A percentile compares a stretch with the other conserved stretches of the same genome.
phyloP scores from a whole-genome alignment of 92 coral and sea anemone genomes.

The Scolanthus callimorphus region DNA sequence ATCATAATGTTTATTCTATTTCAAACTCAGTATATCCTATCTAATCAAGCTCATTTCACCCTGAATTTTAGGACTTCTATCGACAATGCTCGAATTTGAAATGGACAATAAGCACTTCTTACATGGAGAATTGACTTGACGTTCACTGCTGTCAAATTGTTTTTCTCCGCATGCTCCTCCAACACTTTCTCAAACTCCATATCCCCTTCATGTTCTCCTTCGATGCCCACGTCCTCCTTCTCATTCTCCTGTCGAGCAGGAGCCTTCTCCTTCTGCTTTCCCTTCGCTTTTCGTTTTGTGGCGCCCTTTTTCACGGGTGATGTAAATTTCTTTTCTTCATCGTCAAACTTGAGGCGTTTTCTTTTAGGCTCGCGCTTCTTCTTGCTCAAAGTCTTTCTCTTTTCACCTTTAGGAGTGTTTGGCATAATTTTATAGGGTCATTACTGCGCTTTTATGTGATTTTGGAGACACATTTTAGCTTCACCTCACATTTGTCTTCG shows the following conservation, averaged over 20 bases:
- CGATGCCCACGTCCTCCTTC: constrained; percentile 4
- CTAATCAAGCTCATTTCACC: too few species aligned
- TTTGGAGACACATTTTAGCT: background rate
- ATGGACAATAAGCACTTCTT: too few species aligned
- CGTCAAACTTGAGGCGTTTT: constrained; percentile 45
- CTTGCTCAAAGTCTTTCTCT: constrained; percentile 54
- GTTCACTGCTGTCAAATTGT: constrained; percentile 77
- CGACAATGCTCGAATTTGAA: too few species aligned
- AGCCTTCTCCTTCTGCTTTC: constrained; percentile 5
- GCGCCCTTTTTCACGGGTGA: constrained; percentile 3
- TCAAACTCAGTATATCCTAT: too few species aligned
- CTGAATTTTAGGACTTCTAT: too few species aligned
- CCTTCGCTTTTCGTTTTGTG: constrained; percentile 3
- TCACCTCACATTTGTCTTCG: background rate
- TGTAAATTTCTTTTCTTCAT: too few species aligned
- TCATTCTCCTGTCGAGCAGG: constrained; percentile 10
- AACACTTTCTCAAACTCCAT: constrained; percentile 68
- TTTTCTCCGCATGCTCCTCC: constrained; percentile 80
- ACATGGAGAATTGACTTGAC: constrained; percentile 91
- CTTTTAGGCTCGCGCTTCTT: constrained; percentile 30
- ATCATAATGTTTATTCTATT: too few species aligned
- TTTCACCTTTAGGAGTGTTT: constrained; percentile 62
- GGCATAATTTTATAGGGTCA: constrained; percentile 66
- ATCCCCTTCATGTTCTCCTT: constrained; percentile 26
- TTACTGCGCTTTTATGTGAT: background rate